A percentile compares a stretch with the other conserved stretches of the same genome.
phyloP scores from a whole-genome alignment of 2,113 vertebrate genomes.

The Bettongia penicillata region DNA sequence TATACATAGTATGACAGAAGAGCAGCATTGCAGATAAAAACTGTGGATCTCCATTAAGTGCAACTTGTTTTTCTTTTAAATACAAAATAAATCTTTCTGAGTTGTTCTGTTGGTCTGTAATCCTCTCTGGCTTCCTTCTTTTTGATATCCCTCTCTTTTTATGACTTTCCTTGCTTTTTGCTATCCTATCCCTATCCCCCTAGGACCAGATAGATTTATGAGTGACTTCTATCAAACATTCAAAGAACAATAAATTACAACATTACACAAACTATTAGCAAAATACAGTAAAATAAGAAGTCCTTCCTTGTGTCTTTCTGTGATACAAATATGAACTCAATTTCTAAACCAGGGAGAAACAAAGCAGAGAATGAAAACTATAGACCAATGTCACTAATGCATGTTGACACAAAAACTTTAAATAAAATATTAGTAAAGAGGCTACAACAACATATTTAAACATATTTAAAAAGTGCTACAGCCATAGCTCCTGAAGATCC shows the following conservation, averaged over 20 bases:
- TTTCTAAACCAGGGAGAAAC: conserved; percentile 3
- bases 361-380: not conserved
- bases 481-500: too few relatives aligned
- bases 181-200: not conserved
- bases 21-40: too few relatives aligned
- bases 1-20: too few relatives aligned
- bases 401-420: not conserved
- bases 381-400: not conserved
- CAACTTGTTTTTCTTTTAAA: too few relatives aligned
- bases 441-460: not conserved
- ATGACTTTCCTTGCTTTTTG: not conserved
- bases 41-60: too few relatives aligned
- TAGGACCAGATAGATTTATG: not conserved
- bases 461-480: not conserved
- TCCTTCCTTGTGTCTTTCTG: not conserved
- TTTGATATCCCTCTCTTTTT: not conserved
- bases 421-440: not conserved
- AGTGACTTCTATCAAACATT: conserved; percentile 6
- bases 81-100: too few relatives aligned
- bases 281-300: not conserved
- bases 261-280: not conserved
- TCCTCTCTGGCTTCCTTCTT: too few relatives aligned
- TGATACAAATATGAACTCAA: not conserved
- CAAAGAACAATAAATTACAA: conserved; percentile 5
- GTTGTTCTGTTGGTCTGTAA: too few relatives aligned